These are phyloP conservation scores for Lordiphosa fenestrarum DNA, from an alignment of 2,888 invertebrate genomes.

Conservation along the genomic window DNA sequence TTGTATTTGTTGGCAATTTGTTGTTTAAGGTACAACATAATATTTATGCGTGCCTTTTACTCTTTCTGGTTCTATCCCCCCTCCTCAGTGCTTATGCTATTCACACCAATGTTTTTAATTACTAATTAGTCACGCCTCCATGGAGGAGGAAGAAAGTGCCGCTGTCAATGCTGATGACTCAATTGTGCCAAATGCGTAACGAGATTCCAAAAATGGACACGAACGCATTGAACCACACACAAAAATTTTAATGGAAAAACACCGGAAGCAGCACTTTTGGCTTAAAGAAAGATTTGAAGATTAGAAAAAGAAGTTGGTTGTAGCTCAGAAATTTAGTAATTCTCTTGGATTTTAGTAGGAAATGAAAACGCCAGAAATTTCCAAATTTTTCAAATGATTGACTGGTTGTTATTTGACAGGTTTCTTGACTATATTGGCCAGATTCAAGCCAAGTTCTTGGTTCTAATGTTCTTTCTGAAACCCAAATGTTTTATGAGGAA, in stretches of 20 bases:
- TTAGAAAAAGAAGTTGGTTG: too few relatives aligned
- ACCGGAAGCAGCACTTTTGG: background rate
- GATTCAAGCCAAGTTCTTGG: too few relatives aligned
- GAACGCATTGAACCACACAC: slow-evolving; percentile 16
- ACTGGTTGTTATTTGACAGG: too few relatives aligned
- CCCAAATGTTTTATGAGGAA: too few relatives aligned
- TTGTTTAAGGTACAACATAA: slow-evolving; percentile 1
- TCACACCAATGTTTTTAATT: slow-evolving; percentile 63
- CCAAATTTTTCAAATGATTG: too few relatives aligned
- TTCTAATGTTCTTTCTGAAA: too few relatives aligned
- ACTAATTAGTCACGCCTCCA: slow-evolving; percentile 66
- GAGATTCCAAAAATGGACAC: slow-evolving; percentile 13
- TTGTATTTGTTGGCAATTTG: background rate
- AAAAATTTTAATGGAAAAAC: slow-evolving; percentile 7
- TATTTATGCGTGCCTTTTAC: slow-evolving; percentile 1
- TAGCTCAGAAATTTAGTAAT: too few relatives aligned
- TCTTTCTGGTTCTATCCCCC: slow-evolving; percentile 6
- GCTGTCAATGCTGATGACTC: slow-evolving; percentile 39
- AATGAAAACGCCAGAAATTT: too few relatives aligned
- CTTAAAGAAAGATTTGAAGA: background rate
- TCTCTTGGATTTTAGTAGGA: too few relatives aligned
- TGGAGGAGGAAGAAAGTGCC: slow-evolving; percentile 4
- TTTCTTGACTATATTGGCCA: too few relatives aligned
- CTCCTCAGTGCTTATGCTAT: slow-evolving; percentile 23
- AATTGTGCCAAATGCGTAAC: slow-evolving; percentile 38